Evolutionary conservation across 1,140 invertebrate species (phyloP), one percentile per base, ranked within the genome.

Genomic region (Neodiprion pinetum): DNA sequence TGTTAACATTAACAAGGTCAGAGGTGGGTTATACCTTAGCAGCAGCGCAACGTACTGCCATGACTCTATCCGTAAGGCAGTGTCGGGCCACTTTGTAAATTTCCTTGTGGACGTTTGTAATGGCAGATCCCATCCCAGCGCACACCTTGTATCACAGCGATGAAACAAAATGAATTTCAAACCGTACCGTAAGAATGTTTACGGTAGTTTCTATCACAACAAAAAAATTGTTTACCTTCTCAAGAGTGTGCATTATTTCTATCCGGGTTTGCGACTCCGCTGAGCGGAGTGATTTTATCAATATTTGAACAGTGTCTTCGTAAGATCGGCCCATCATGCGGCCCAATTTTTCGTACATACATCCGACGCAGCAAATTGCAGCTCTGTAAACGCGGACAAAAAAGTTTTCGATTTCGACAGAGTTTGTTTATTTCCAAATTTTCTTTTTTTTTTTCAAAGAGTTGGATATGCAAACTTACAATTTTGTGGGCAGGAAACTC

Each of bases 241-340:
- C 96, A 75, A 99, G 88, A 3, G 98, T 99, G 75, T 95, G 91
- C 96, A 99, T 98, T 72, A 99, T 99, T 90, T 99, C 98, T 81
- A 97, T 95, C 76, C 98, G 90, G 4, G 94, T 96, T 86, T 98
- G 97, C 0, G 98, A 99, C 90, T 99, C 98, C 7, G 97, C 96
- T 89, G 95, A 98, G 82, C 96, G 93, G 68, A 99, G 89, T 7
- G 96, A 96, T 78, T 97, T 96, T 68, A 98, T 93, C 9, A 99
- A 90, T 72, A 98, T 95, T 79, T 96, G 93, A 11, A 99, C 96
- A 4, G 98, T 99, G 84, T 99, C 98, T 85, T 99, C 98, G 85
- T 99, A 99, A 0, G 97, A 98, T 77, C 98, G 90, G 0, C 98
- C 98, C 94, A 99, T 99, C 97, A 99, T 99, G 77, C 98, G 89